Evolutionary conservation across 2,113 vertebrate species (phyloP).

Genomic region (Cyanistes caeruleus): DNA sequence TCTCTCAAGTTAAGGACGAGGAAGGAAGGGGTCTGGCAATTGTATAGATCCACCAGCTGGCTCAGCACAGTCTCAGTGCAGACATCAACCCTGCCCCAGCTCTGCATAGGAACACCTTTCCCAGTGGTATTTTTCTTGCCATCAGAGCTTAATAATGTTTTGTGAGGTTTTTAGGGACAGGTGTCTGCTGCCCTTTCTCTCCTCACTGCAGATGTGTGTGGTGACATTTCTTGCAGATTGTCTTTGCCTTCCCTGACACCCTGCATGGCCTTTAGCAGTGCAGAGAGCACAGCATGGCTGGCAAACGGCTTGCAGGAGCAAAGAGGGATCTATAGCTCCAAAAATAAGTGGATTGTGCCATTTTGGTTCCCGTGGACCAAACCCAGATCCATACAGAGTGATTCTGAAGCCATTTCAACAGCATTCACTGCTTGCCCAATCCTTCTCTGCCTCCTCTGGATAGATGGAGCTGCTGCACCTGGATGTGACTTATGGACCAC

Average conservation of each 20-base stretch:
- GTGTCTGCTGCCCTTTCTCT: background rate
- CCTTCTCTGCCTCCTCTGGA: background rate
- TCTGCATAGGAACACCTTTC: background rate
- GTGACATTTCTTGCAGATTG: background rate
- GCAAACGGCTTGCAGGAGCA: background rate
- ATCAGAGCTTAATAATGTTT: background rate
- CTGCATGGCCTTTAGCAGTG: background rate
- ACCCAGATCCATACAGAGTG: background rate
- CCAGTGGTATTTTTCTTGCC: background rate
- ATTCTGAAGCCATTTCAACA: background rate
- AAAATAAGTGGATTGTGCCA: background rate
- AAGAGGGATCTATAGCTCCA: background rate
- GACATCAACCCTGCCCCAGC: background rate
- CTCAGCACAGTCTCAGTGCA: background rate
- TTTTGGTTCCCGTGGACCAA: background rate
- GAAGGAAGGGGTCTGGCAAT: constrained; percentile 45
- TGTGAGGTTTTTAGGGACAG: background rate
- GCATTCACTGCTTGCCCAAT: background rate
- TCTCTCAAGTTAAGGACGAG: background rate
- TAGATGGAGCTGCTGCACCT: background rate
- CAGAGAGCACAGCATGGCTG: background rate
- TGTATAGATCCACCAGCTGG: constrained; percentile 22
- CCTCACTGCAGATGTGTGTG: background rate
- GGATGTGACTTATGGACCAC: background rate
- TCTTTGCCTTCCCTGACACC: background rate